A percentile compares a stretch with the other conserved stretches of the same genome.
phyloP scores from a whole-genome alignment of 2,888 invertebrate genomes.

The Drosophila meridiana region DNA sequence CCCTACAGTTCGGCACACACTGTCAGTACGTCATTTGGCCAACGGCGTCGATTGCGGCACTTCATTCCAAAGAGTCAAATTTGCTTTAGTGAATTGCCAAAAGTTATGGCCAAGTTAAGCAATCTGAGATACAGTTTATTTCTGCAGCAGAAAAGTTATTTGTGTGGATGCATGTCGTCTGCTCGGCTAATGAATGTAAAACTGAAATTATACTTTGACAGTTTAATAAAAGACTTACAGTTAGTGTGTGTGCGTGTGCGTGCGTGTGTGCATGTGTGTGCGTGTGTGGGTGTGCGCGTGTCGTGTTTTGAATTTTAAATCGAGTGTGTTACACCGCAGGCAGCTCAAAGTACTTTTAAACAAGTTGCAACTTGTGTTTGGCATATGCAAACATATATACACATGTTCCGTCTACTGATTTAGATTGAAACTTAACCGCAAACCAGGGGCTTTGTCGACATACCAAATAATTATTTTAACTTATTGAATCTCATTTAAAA shows the following conservation, averaged over 20 bases:
- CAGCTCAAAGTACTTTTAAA: conserved; percentile 13
- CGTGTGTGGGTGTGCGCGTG: conserved; percentile 10
- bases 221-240: conserved; percentile 38
- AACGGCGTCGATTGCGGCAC: conserved; percentile 19
- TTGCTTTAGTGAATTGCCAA: conserved; percentile 45
- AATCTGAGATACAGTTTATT: conserved; percentile 16
- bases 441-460: conserved; percentile 5
- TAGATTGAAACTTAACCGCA: conserved; percentile 21
- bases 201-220: conserved; percentile 59
- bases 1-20: not conserved
- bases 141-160: conserved; percentile 12
- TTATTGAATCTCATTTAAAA: conserved; percentile 39
- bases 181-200: conserved; percentile 51
- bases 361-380: conserved; percentile 19
- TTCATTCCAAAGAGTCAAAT: conserved; percentile 40
- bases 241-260: conserved; percentile 2
- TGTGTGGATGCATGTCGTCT: conserved; percentile 1
- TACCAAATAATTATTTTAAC: conserved; percentile 29
- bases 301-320: conserved; percentile 23
- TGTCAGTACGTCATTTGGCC: conserved; percentile 25
- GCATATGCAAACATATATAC: conserved; percentile 5
- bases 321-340: conserved; percentile 33
- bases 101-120: conserved; percentile 40
- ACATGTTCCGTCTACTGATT: conserved; percentile 6
- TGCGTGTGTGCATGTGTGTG: conserved; percentile 15